These are phyloP conservation scores for Spodoptera littoralis DNA, from an alignment of 2,888 invertebrate species.

Conservation along the genomic window DNA sequence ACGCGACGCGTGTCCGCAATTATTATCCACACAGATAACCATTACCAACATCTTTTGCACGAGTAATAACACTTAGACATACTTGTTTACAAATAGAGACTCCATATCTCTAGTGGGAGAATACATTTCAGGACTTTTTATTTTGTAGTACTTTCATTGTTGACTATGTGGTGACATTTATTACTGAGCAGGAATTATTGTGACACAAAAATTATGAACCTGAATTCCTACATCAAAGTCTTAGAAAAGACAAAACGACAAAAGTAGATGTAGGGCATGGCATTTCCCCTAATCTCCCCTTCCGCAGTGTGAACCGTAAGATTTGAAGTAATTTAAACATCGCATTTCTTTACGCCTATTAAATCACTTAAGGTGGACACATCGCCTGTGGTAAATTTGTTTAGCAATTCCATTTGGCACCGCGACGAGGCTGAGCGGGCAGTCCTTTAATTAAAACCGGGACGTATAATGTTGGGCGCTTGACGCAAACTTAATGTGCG, in stretches of 20 bases:
- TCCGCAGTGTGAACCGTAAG: slow-evolving; percentile 66
- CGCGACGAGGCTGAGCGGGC: slow-evolving; percentile 77
- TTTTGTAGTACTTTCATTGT: not conserved
- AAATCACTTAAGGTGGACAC: slow-evolving; percentile 89
- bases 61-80: slow-evolving; percentile 47
- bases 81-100: slow-evolving; percentile 50
- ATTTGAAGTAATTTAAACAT: slow-evolving; percentile 80
- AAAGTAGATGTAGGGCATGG: slow-evolving; percentile 38
- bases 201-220: slow-evolving; percentile 17
- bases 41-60: slow-evolving; percentile 55
- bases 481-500: slow-evolving; percentile 86
- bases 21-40: slow-evolving; percentile 71
- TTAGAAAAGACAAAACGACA: slow-evolving; percentile 36
- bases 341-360: slow-evolving; percentile 88
- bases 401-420: slow-evolving; percentile 88
- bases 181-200: not conserved
- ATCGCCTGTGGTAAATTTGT: slow-evolving; percentile 87
- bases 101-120: slow-evolving; percentile 13
- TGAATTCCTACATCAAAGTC: slow-evolving; percentile 52
- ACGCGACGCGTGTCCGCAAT: slow-evolving; percentile 81
- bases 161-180: slow-evolving; percentile 11
- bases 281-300: slow-evolving; percentile 53
- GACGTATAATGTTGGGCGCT: slow-evolving; percentile 83
- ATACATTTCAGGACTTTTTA: slow-evolving; percentile 7
- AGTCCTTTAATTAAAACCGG: slow-evolving; percentile 88